These are phyloP conservation scores for Alouatta palliata DNA, from an alignment of 2,113 vertebrate genomes.

Conservation along the genomic window DNA sequence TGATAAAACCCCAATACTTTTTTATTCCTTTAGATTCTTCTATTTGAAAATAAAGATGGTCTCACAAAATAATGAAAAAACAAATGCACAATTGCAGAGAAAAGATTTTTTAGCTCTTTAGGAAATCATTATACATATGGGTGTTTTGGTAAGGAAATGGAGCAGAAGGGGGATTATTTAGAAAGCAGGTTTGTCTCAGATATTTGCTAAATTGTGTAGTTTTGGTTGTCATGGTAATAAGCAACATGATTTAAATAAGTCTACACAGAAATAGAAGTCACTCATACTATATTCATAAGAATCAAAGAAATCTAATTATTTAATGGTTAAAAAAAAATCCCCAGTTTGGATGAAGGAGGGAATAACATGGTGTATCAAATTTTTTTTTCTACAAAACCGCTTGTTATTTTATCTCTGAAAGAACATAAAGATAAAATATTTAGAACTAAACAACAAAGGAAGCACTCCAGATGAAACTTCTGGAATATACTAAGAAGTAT, in stretches of 20 bases:
- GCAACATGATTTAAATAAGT: constrained; percentile 67
- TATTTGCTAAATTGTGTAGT: constrained; percentile 63
- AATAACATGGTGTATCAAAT: neutral
- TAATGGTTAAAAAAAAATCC: constrained; percentile 16
- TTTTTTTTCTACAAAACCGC: constrained; percentile 53
- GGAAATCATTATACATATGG: constrained; percentile 56
- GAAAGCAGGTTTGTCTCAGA: constrained; percentile 68
- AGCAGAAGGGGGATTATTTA: constrained; percentile 60
- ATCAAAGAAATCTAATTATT: constrained; percentile 62
- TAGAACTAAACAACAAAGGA: constrained; percentile 22
- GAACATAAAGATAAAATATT: constrained; percentile 59
- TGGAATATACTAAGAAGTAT: neutral
- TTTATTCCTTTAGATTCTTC: neutral
- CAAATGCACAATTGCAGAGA: constrained; percentile 34
- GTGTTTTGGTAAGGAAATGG: constrained; percentile 51
- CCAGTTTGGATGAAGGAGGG: neutral
- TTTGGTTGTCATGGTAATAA: constrained; percentile 74
- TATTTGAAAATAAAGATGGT: neutral
- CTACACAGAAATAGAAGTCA: constrained; percentile 72
- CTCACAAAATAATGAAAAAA: constrained; percentile 9
- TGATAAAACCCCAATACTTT: neutral
- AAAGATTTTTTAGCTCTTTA: constrained; percentile 53
- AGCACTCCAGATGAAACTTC: neutral
- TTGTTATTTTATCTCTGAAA: constrained; percentile 51
- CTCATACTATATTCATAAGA: constrained; percentile 63